A percentile compares a stretch with the other conserved stretches of the same genome.
Conservation (phyloP, 2,113 vertebrate genomes). For the Gymnobelideus leadbeateri region DNA sequence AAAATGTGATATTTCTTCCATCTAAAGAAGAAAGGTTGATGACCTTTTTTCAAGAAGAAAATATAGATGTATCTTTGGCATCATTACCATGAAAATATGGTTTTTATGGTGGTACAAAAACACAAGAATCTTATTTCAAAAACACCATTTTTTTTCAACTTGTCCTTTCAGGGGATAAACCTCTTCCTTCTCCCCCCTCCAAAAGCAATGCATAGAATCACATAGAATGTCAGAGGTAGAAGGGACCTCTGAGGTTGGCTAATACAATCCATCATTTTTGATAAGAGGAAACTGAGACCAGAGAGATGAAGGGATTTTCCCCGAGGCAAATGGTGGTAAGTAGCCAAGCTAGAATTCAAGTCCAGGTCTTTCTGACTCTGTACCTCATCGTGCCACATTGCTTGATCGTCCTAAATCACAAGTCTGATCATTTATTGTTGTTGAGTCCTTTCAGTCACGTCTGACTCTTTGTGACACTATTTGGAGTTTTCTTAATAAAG, state of each 20-base stretch:
- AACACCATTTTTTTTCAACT: background rate
- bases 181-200: background rate
- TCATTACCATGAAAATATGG: background rate
- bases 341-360: background rate
- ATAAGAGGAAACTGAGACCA: background rate
- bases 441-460: background rate
- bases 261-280: background rate
- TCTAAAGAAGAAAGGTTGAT: background rate
- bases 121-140: background rate
- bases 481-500: background rate
- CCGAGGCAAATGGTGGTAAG: background rate
- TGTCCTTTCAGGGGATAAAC: background rate
- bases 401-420: background rate
- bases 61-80: background rate
- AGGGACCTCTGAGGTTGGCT: background rate
- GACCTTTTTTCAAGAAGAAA: conserved; percentile 14
- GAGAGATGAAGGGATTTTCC: background rate
- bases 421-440: background rate
- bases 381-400: background rate
- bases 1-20: background rate
- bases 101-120: background rate
- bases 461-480: background rate
- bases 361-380: no score
- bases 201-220: background rate
- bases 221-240: background rate